phyloP scores from a whole-genome alignment of 1,140 invertebrate species.

The Zaprionus inermis region DNA sequence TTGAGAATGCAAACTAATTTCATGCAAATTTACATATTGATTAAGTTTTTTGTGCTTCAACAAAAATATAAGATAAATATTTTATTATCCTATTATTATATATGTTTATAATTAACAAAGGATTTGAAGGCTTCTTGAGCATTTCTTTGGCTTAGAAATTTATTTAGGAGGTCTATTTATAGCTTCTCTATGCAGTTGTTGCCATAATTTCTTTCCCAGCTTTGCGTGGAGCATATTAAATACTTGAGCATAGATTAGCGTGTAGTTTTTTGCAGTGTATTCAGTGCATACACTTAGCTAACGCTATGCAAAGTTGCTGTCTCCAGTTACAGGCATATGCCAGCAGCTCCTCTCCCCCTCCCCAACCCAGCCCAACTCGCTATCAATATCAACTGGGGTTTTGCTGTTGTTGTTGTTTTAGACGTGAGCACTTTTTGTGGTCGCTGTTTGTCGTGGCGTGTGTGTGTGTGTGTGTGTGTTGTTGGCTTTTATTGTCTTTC shows the following conservation, averaged over 20 bases:
- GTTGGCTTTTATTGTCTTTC: constrained; percentile 82
- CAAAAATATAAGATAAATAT: no score
- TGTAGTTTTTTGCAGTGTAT: constrained; percentile 37
- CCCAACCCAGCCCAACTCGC: background rate
- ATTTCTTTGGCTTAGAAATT: no score
- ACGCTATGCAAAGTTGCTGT: constrained; percentile 36
- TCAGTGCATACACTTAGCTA: constrained; percentile 53
- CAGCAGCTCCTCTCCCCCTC: background rate
- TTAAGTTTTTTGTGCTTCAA: no score
- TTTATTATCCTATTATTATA: no score
- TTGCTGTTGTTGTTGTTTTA: constrained; percentile 61
- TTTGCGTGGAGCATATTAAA: no score
- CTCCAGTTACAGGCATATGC: constrained; percentile 9
- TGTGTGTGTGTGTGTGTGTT: constrained; percentile 41
- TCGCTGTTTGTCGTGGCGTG: constrained; percentile 75
- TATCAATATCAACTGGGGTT: constrained; percentile 48
- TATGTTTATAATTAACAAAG: no score
- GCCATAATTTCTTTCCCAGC: no score
- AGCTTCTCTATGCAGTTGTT: no score
- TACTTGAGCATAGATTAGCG: background rate
- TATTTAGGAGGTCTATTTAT: no score
- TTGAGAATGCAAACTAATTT: no score
- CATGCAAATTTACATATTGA: no score
- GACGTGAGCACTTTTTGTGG: constrained; percentile 77
- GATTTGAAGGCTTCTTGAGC: no score